Evolutionary conservation across 2,888 invertebrate species (phyloP), one percentile per base, ranked within the genome.

Genomic region (Lepidocyrtoides sp.): DNA sequence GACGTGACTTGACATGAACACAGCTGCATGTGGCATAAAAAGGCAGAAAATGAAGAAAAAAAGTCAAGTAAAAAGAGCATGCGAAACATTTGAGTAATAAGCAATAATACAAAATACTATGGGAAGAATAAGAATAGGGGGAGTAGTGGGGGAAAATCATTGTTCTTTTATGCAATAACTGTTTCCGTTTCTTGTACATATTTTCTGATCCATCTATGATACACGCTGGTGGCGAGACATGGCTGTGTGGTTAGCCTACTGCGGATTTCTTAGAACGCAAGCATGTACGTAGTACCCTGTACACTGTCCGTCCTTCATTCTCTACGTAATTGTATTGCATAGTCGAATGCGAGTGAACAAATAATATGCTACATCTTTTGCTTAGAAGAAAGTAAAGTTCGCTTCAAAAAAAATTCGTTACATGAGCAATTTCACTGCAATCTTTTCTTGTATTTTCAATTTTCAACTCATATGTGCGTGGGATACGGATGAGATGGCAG

Each of bases 1-100:
- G 87, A 79, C 79, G 20, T 75, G 87, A 87, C 87, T 48, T 79
- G 77, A 85, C 72, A 51, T 85, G 85, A 85, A 41, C 85, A 85
- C 57, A 82, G 36, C 63, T 82, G 26, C 54, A 63, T 29, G 81
- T 48, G 41, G 82, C 41, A 23, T 36, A 81, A 29, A 81, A 36
- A 60, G 81, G 17, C 29, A 60, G 14, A 63, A 82, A 63, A 60
- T 7, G 63, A n/a, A n/a, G n/a, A n/a, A 60, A 12, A 17, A 44
- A 54, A 63, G 41, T 23, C 63, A 36, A 14, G 51, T 8, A 32
- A 72, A 72, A 29, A 63, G 14, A 1, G 12, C 26, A 23, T 4
- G 63, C 7, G 63, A 63, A 29, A 63, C 20, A n/a, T 41, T 1
- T 8, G 4, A 20, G 69, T 69, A 41, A n/a, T 36, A 36, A 69